These are phyloP conservation scores for Heterodera filipjevi DNA, from an alignment of 2,888 invertebrate genomes.

Conservation along the genomic window DNA sequence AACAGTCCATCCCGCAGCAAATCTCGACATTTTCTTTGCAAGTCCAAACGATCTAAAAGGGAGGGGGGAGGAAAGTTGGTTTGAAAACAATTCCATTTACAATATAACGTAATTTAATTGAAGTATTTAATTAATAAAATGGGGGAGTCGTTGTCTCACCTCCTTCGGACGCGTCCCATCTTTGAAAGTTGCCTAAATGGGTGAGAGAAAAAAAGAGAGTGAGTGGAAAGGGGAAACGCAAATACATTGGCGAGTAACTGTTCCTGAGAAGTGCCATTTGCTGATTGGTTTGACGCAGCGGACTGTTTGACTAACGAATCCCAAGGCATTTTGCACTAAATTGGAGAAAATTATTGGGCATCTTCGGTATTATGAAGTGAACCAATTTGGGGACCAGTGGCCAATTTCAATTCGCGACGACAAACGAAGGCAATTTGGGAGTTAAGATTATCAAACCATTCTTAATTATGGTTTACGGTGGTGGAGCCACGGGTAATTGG, in stretches of 20 bases:
- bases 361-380: not conserved
- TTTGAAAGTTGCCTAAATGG: conserved; percentile 55
- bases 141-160: not conserved
- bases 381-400: not conserved
- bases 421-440: too few species aligned
- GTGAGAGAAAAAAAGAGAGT: not conserved
- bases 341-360: not conserved
- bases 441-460: too few species aligned
- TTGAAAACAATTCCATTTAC: too few species aligned
- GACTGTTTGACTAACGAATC: not conserved
- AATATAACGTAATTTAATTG: too few species aligned
- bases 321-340: conserved; percentile 12
- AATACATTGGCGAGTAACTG: not conserved
- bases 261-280: not conserved
- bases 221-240: not conserved
- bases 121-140: too few species aligned
- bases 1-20: conserved; percentile 57
- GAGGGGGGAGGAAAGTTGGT: too few species aligned
- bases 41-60: conserved; percentile 50
- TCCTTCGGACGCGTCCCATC: conserved; percentile 58
- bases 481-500: too few species aligned
- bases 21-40: conserved; percentile 45
- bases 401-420: too few species aligned
- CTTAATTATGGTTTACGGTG: too few species aligned
- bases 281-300: not conserved